phyloP scores from a whole-genome alignment of 2,888 invertebrate species.

The Synergus laeviventris region DNA sequence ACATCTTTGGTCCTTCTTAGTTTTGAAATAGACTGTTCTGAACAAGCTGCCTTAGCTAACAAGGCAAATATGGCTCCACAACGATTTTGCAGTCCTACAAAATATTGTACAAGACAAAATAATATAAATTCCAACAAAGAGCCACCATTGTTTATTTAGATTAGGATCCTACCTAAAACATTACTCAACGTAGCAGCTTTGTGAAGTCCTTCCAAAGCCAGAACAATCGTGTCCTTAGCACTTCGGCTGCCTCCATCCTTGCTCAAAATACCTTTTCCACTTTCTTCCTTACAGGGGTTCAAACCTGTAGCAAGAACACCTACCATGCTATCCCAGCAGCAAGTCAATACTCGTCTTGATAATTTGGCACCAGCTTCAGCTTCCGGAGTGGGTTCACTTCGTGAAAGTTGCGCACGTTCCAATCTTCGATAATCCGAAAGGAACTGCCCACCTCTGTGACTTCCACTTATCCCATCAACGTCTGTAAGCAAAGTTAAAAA shows the following conservation, averaged over 20 bases:
- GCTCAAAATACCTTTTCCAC: conserved; percentile 68
- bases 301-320: conserved; percentile 87
- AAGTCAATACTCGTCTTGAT: conserved; percentile 88
- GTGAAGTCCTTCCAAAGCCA: conserved; percentile 92
- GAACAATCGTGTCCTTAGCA: conserved; percentile 88
- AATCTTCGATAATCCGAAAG: conserved; percentile 91
- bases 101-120: conserved; percentile 21
- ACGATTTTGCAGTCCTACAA: conserved; percentile 87
- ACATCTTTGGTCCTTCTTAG: conserved; percentile 74
- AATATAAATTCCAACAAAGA: not conserved
- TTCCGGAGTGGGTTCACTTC: conserved; percentile 83
- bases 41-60: conserved; percentile 92
- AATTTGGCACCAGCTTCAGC: conserved; percentile 88
- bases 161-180: conserved; percentile 80
- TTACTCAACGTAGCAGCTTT: conserved; percentile 95
- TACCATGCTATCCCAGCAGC: conserved; percentile 95
- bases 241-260: conserved; percentile 76
- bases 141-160: too few species aligned
- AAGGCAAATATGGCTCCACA: conserved; percentile 93
- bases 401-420: conserved; percentile 85
- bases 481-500: conserved; percentile 77
- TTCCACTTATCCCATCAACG: conserved; percentile 89
- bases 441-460: conserved; percentile 82
- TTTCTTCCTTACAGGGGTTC: conserved; percentile 72
- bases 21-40: conserved; percentile 77